Evolutionary conservation across 1,140 invertebrate species (phyloP).

Genomic region (Arion vulgaris): DNA sequence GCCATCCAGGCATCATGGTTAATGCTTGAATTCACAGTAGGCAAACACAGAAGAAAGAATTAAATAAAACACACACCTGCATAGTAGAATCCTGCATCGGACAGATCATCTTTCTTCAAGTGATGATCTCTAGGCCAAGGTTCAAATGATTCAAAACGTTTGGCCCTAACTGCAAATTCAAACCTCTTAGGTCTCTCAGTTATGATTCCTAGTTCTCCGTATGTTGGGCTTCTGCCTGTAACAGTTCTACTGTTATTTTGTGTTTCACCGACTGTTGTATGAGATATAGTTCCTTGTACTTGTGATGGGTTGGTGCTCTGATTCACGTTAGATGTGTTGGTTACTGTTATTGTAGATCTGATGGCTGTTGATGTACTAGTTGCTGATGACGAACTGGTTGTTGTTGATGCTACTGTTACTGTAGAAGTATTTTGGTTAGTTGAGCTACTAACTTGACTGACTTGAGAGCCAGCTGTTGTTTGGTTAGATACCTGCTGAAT

Average conservation of each 20-base stretch:
- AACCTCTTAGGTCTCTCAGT: slow-evolving; percentile 54
- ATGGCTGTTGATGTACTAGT: background rate
- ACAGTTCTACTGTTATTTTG: slow-evolving; percentile 62
- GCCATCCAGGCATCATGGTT: too few species aligned
- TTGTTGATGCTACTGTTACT: background rate
- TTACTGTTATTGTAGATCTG: background rate
- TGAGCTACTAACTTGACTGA: background rate
- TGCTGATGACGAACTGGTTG: background rate
- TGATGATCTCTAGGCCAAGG: slow-evolving; percentile 69
- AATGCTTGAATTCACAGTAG: too few species aligned
- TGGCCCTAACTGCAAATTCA: slow-evolving; percentile 75
- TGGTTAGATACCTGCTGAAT: background rate
- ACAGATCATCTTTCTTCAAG: slow-evolving; percentile 84
- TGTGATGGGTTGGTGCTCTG: slow-evolving; percentile 74
- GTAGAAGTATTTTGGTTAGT: background rate
- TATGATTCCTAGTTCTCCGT: slow-evolving; percentile 48
- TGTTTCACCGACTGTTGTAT: slow-evolving; percentile 69
- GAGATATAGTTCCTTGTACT: slow-evolving; percentile 80
- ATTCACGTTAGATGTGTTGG: background rate
- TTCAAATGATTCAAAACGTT: slow-evolving; percentile 81
- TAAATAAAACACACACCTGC: slow-evolving; percentile 75
- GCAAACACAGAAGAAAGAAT: background rate
- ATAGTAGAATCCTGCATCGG: slow-evolving; percentile 92
- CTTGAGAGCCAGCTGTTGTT: background rate
- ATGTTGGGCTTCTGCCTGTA: slow-evolving; percentile 12